A percentile compares a stretch with the other conserved stretches of the same genome.
These are phyloP conservation scores for Variabilichromis moorii DNA, from an alignment of 2,113 vertebrate genomes.

Conservation along the genomic window DNA sequence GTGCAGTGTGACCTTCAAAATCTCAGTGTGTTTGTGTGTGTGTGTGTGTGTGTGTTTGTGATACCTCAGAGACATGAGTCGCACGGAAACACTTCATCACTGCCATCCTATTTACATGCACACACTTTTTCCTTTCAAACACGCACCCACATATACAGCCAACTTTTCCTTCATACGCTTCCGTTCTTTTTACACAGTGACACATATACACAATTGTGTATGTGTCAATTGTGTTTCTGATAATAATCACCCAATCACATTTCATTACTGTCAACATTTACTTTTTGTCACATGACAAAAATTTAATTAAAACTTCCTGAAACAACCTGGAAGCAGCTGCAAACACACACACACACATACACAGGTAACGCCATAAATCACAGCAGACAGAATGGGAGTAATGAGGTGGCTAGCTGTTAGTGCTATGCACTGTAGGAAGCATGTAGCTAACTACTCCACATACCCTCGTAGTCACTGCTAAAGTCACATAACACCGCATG, in stretches of 20 bases:
- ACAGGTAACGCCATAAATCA: slow-evolving; percentile 79
- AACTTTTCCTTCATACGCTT: not conserved
- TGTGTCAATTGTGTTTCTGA: slow-evolving; percentile 6
- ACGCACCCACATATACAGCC: not conserved
- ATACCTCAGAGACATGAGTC: slow-evolving; percentile 34
- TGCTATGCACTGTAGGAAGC: slow-evolving; percentile 35
- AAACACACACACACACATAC: not conserved
- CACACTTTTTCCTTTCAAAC: not conserved
- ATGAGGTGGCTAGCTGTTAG: slow-evolving; percentile 69
- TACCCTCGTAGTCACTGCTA: not conserved
- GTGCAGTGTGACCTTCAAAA: slow-evolving; percentile 21
- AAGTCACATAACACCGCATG: not conserved
- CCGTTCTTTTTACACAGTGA: not conserved
- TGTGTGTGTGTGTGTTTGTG: not conserved
- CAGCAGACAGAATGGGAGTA: slow-evolving; percentile 81
- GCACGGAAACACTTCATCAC: slow-evolving; percentile 33
- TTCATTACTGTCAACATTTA: slow-evolving; percentile 39
- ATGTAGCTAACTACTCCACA: not conserved
- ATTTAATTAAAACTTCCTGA: slow-evolving; percentile 39
- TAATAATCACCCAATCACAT: slow-evolving; percentile 42
- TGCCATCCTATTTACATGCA: slow-evolving; percentile 44
- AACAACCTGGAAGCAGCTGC: slow-evolving; percentile 22
- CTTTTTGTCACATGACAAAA: slow-evolving; percentile 25
- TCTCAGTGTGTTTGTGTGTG: not conserved
- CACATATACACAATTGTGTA: not conserved